Evolutionary conservation across 2,888 invertebrate species (phyloP).

Genomic region (Exephanes ischioxanthus): DNA sequence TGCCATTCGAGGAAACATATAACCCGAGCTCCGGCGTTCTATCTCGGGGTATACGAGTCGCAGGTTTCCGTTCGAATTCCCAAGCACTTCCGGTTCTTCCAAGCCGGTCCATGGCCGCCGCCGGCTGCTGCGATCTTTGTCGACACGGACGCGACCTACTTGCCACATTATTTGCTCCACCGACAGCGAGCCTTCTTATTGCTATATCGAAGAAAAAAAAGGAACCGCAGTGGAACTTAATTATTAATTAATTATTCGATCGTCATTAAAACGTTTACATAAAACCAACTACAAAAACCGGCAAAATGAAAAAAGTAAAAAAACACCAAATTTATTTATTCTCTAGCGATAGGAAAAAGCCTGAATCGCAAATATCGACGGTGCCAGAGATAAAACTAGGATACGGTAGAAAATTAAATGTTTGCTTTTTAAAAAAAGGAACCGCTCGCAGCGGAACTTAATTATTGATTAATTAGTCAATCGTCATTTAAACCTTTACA

Average conservation of each 20-base stretch:
- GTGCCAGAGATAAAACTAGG: not conserved
- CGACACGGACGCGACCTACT: constrained; percentile 48
- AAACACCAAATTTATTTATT: not conserved
- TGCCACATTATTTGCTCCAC: constrained; percentile 24
- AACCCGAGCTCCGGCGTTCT: constrained; percentile 12
- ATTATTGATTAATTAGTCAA: not conserved
- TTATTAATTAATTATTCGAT: not conserved
- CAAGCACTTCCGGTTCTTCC: constrained; percentile 51
- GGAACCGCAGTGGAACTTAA: not conserved
- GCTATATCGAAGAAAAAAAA: constrained; percentile 1
- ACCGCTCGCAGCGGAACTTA: not conserved
- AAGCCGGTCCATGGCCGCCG: constrained; percentile 35
- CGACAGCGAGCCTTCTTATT: not conserved
- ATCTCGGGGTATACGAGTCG: constrained; percentile 45
- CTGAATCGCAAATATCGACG: not conserved
- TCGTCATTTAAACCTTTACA: not conserved
- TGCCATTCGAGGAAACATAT: constrained; percentile 3
- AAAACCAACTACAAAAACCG: not conserved
- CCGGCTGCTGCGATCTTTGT: constrained; percentile 45
- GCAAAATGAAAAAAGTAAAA: not conserved
- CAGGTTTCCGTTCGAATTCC: constrained; percentile 41
- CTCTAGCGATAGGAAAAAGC: not conserved
- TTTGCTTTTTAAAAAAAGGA: no score
- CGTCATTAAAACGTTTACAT: not conserved
- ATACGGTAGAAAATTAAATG: constrained; percentile 19